phyloP scores from a whole-genome alignment of 2,888 invertebrate genomes.

The Alviniconcha strummeri region DNA sequence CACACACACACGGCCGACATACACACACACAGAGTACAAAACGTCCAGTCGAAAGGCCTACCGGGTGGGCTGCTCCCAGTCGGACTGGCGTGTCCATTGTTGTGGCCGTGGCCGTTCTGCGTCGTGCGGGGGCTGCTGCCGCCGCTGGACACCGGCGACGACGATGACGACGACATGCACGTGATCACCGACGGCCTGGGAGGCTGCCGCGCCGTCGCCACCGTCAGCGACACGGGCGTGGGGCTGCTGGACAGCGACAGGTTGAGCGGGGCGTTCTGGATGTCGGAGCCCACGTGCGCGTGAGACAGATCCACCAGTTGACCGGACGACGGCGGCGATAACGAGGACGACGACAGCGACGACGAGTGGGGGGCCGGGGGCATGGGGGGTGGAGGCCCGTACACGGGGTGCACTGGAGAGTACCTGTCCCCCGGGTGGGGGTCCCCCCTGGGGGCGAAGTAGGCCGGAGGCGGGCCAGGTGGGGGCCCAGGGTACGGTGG shows the following conservation, averaged over 20 bases:
- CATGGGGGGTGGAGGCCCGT: constrained; percentile 12
- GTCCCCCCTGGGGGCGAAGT: constrained; percentile 29
- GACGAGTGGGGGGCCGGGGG: constrained; percentile 18
- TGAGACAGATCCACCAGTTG: constrained; percentile 21
- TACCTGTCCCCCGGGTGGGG: constrained; percentile 25
- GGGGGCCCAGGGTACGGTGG: constrained; percentile 28
- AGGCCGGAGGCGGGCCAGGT: constrained; percentile 22
- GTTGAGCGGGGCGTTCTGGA: constrained; percentile 60
- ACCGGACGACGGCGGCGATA: neutral
- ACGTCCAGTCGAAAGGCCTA: neutral
- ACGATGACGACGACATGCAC: constrained; percentile 45
- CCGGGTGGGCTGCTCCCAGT: neutral
- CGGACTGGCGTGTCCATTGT: neutral
- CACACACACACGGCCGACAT: no score
- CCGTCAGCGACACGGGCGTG: constrained; percentile 35
- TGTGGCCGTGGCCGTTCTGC: constrained; percentile 20
- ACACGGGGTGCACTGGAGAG: constrained; percentile 21
- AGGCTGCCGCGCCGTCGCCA: constrained; percentile 46
- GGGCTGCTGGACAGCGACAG: constrained; percentile 52
- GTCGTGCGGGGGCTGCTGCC: constrained; percentile 21
- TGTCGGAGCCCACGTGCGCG: constrained; percentile 28
- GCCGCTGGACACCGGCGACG: constrained; percentile 5
- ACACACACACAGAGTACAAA: neutral
- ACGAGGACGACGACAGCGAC: constrained; percentile 27
- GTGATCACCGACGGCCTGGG: constrained; percentile 62